Base-by-base conservation (phyloP, 2,797 vertebrate genomes). In the Pelobates cultripes region DNA sequence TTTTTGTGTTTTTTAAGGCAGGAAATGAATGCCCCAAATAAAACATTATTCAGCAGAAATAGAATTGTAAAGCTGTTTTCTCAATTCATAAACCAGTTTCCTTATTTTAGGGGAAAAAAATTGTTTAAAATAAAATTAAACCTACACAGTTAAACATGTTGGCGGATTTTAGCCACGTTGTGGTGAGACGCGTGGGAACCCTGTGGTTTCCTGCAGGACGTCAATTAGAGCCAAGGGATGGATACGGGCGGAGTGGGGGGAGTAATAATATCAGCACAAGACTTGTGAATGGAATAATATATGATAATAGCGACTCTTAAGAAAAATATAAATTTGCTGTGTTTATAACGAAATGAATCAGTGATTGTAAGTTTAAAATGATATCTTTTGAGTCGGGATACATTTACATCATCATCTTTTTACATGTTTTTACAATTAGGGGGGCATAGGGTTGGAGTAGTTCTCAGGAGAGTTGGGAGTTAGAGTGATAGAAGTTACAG, bases 141-240 rank as follows among this genome's bases (percentile, higher is more conserved):
- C 45, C 5, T 47, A 57, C 14, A 15, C 3, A 57, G 55, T 28
- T 82, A 77, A 57, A 77, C 13, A 47, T 3, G 4, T 7, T 40
- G 28, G 44, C 70, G 73, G 76, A 53, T 76, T 41, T 41, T 28
- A 76, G 55, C 9, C 9, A 45, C 13, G 6, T 8, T 41, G 80
- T 41, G 80, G 80, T 82, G 74, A 82, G 80, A 82, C 80, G 53
- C 4, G 3, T 41, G 75, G 74, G 69, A 77, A 82, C 57, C 69
- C 60, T 4, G 12, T 12, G 75, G 74, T 77, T 82, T 82, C 80
- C 74, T 82, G 74, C 73, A 47, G 14, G 45, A 40, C 51, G 17
- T 4, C 28, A 40, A 5, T 75, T 15, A 70, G 70, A 69, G n/a
- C 66, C 64, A 2, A 13, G 55, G 55, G 17, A 55, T 53, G 28